Evolutionary conservation across 2,113 vertebrate species (phyloP), one percentile per base, ranked within the genome.

Genomic region (Bucco capensis): DNA sequence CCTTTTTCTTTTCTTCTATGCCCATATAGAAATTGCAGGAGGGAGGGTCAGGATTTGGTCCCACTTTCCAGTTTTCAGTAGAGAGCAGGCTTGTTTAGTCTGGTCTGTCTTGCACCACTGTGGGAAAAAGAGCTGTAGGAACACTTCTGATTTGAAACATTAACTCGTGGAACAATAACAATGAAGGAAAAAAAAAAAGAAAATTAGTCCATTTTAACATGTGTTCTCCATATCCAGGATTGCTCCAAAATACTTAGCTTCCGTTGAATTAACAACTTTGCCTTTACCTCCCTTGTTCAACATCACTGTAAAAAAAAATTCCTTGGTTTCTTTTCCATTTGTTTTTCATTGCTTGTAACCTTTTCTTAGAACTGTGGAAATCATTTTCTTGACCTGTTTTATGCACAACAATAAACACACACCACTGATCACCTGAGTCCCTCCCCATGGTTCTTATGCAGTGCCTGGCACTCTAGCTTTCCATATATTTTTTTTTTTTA

Each of bases 271-370:
- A 74, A 89, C 24, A 49, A 19, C 37, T 60, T 86, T 77, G 46
- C 50, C 37, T 60, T 86, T 77, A 40, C 50, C 16, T 89, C 46
- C 65, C 37, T 81, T 89, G 70, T 87, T 94, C 33, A 78, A 74
- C 19, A 12, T 84, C 42, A 65, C 51, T 94, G 92, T 81, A 95
- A 85, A 92, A 85, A 92, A 57, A 50, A 38, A 7, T 12, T 19
- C 38, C 76, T 86, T 83, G 57, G 15, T 89, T 95, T 86, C 49
- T 73, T 86, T 54, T 81, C 46, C 37, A 25, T 72, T 86, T 73
- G 77, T 73, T 93, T 91, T 73, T 70, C 60, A 53, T 65, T 86
- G 85, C 74, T 80, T 95, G 88, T 94, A 91, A 91, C 42, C 42
- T 67, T 67, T 79, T 38, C 54, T 62, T 70, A 56, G 40, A 80